Evolutionary conservation across 2,113 vertebrate species (phyloP), one percentile per base, ranked within the genome.

Genomic region (Sporophila hypoxantha): DNA sequence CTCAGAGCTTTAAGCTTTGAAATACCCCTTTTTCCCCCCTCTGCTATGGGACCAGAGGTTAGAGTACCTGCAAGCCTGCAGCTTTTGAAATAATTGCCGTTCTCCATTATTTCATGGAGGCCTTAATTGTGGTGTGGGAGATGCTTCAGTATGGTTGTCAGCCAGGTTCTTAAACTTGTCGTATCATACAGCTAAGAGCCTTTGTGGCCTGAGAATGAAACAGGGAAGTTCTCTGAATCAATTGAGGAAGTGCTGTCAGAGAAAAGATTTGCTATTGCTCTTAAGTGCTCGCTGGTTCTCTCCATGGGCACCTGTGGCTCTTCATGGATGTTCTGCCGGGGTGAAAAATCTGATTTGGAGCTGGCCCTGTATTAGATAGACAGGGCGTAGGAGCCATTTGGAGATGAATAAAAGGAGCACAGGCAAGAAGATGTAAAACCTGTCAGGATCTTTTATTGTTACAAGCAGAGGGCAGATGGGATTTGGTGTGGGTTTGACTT

Each of bases 201-300:
- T 90, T 76, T 44, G 12, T 74, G 82, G 85, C 87, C 85, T 79
- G 46, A 71, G 78, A 93, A 64, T 20, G 66, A 77, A 76, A 76
- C 29, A 13, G 75, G 65, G 89, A 87, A 86, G 39, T 66, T 89
- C 70, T 89, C 83, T 0, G 27, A 79, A 69, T 91, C 74, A 94
- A 87, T 94, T 61, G 83, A 95, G 90, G 82, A 93, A 94, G 66
- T 78, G 82, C 87, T 95, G 77, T 95, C 84, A 83, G 87, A 77
- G 82, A 87, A 67, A 66, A 27, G 41, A 88, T 80, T 84, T 90
- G 68, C 89, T 82, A 13, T 92, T 95, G 89, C 73, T 89, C 86
- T 90, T 82, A 89, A 97, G 92, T 79, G 86, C 70, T 56, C 2
- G 0, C 52, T 95, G 91, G 85, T 88, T 76, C 62, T 79, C 46